Evolutionary conservation across 1,140 invertebrate species (phyloP), one percentile per base, ranked within the genome.

Genomic region (Proctacanthus coquilletti): DNA sequence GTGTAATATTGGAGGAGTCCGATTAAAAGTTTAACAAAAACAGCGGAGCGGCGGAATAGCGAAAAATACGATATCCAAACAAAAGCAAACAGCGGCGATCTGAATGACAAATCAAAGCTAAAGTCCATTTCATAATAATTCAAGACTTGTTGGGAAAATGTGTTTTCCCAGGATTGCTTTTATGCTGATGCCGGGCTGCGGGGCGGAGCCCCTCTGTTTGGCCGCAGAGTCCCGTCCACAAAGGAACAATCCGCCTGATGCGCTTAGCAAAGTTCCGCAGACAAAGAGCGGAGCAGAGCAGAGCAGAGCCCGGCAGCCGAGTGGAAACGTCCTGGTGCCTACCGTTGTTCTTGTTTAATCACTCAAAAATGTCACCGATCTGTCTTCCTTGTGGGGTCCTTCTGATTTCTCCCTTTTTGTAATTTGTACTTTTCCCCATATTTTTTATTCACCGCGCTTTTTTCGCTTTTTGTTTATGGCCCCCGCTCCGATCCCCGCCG

Each of bases 301-400:
- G 23, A 9, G 23, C 23, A 9, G 13, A 27, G 23, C 23, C 23
- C 8, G n/a, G n/a, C n/a, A 27, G 23, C 23, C 23, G 13, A 27
- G 23, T 9, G 8, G 23, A 27, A 27, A 27, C 23, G 23, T 27
- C 13, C 13, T 27, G 13, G 23, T 27, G 23, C 8, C 23, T 27
- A 27, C 23, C 23, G 23, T 27, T 27, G 13, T 27, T 27, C 23
- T 13, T 27, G 23, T 27, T 27, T 27, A 27, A 27, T 27, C 23
- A 27, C 23, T 27, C 23, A 27, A 27, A 27, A 27, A 27, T 27
- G 23, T 27, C 23, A 27, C 23, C 23, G 23, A 27, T 27, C 23
- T 13, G 23, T 13, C 23, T 27, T 27, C 23, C 23, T 27, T 27
- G 23, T 27, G 23, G 23, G 23, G 23, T 27, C 23, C 23, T 27